Conservation (phyloP, 2,113 vertebrate species). For the Catharus fuscescens region DNA sequence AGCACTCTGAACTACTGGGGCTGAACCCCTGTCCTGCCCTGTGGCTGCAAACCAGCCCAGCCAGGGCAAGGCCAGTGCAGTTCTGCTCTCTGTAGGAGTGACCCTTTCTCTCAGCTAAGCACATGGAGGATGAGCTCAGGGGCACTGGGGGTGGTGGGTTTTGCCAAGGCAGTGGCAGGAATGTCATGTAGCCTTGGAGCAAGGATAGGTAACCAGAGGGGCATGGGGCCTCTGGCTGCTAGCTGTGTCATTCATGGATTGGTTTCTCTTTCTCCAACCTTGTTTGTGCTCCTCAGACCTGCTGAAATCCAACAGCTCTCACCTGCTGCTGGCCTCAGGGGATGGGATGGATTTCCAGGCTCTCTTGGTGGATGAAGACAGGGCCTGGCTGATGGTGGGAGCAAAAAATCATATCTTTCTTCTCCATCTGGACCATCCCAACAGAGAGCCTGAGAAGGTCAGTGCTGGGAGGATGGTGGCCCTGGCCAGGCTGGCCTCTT, state of each 20-base stretch:
- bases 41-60: background rate
- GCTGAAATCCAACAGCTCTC: conserved; percentile 75
- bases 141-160: fast-evolving
- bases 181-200: background rate
- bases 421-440: conserved; percentile 76
- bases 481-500: background rate
- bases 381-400: conserved; percentile 83
- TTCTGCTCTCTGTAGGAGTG: background rate
- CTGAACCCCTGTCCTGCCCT: background rate
- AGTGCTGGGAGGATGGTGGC: background rate
- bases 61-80: fast-evolving
- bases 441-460: conserved; percentile 76
- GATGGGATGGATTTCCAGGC: conserved; percentile 74
- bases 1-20: background rate
- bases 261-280: background rate
- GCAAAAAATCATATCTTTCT: conserved; percentile 85
- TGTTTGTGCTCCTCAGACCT: conserved; percentile 71
- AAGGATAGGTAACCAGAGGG: background rate
- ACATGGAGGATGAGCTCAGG: background rate
- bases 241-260: background rate
- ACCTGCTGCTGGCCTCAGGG: conserved; percentile 68
- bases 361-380: conserved; percentile 84
- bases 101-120: background rate
- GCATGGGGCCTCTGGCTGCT: background rate
- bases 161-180: background rate